Percentiles rank a stretch among this genome's conserved stretches.
These are phyloP conservation scores for Characodon lateralis DNA, from an alignment of 2,797 vertebrate species.

Conservation along the genomic window DNA sequence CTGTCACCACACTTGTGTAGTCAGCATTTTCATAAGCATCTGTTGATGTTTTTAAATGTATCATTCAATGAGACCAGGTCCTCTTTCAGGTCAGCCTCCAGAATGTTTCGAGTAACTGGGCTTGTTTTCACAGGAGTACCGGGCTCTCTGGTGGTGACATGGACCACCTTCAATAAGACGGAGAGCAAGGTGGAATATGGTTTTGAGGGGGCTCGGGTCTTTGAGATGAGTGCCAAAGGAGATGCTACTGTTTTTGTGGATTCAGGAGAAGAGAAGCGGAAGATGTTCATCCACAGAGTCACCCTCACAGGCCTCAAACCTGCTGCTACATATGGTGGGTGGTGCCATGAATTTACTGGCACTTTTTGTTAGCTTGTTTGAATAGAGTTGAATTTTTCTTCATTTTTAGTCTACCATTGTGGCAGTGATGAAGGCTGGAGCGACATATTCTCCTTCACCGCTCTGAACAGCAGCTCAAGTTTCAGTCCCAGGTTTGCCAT, in stretches of 20 bases:
- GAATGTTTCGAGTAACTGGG: slow-evolving; percentile 14
- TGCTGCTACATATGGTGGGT: slow-evolving; percentile 83
- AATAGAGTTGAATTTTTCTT: neutral
- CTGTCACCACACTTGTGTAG: neutral
- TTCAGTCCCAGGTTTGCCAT: slow-evolving; percentile 88
- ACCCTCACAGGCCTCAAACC: slow-evolving; percentile 79
- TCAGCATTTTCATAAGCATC: slow-evolving; percentile 31
- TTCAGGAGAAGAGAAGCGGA: slow-evolving; percentile 80
- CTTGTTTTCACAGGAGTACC: slow-evolving; percentile 74
- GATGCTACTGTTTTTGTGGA: slow-evolving; percentile 80
- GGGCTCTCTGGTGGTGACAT: slow-evolving; percentile 86
- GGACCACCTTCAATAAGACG: slow-evolving; percentile 84
- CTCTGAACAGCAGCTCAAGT: slow-evolving; percentile 76
- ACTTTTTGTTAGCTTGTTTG: slow-evolving; percentile 3
- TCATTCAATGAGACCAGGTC: slow-evolving; percentile 32
- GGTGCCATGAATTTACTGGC: neutral
- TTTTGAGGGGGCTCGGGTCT: slow-evolving; percentile 66
- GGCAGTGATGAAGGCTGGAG: slow-evolving; percentile 88
- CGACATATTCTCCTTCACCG: slow-evolving; percentile 81
- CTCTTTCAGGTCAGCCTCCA: slow-evolving; percentile 26
- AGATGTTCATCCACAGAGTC: slow-evolving; percentile 86
- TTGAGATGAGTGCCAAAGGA: slow-evolving; percentile 76
- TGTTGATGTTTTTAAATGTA: slow-evolving; percentile 29
- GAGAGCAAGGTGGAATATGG: slow-evolving; percentile 84
- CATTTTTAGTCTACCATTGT: slow-evolving; percentile 86